These are phyloP conservation scores for Aphidius colemani DNA, from an alignment of 2,888 invertebrate species.

Conservation along the genomic window DNA sequence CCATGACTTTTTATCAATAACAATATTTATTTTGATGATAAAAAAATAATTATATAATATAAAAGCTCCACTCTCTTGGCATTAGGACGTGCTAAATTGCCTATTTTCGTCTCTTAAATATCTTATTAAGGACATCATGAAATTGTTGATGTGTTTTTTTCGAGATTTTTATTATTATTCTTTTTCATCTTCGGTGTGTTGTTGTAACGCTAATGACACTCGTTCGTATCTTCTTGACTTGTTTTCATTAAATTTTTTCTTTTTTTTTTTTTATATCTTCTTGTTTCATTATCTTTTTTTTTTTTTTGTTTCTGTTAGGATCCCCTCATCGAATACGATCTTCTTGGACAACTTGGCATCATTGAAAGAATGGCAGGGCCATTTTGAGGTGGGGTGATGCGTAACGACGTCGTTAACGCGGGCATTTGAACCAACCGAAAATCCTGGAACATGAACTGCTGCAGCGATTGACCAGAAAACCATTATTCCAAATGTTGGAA, in stretches of 20 bases:
- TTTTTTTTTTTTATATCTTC: conserved; percentile 16
- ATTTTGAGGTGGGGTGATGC: conserved; percentile 14
- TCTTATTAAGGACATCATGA: conserved; percentile 41
- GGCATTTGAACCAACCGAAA: conserved; percentile 24
- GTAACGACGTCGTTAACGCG: conserved; percentile 38
- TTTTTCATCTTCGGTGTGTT: conserved; percentile 4
- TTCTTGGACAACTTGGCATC: not conserved
- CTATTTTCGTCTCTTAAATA: conserved; percentile 45
- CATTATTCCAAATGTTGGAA: conserved; percentile 2
- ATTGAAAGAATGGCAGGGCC: conserved; percentile 23
- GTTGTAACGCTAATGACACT: conserved; percentile 13
- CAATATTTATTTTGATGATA: not conserved
- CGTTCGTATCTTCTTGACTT: conserved; percentile 3
- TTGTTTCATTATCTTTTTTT: conserved; percentile 4
- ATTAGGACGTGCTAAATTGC: conserved; percentile 44
- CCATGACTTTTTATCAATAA: not conserved
- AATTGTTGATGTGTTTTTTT: not conserved
- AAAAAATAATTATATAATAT: not conserved
- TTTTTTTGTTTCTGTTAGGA: not conserved
- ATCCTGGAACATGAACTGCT: conserved; percentile 26
- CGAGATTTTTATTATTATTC: not conserved
- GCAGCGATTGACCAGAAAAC: conserved; percentile 8
- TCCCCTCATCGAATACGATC: not conserved
- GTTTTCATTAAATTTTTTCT: not conserved
- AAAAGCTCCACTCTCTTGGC: conserved; percentile 34